These are phyloP conservation scores for Cacatua alba DNA, from an alignment of 2,113 vertebrate genomes.

Conservation along the genomic window DNA sequence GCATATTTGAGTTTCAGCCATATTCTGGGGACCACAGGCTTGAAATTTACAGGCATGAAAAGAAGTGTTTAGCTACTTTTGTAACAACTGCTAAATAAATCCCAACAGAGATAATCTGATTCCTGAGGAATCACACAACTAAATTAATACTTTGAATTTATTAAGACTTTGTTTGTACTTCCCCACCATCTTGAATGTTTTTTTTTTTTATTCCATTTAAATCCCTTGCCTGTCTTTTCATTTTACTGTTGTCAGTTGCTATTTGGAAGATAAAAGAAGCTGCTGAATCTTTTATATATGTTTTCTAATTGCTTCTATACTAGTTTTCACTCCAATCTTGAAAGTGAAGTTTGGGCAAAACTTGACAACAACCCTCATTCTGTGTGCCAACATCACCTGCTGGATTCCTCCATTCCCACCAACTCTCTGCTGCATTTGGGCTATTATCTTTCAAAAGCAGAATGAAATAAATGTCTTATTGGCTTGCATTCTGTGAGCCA, in stretches of 20 bases:
- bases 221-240: background rate
- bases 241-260: background rate
- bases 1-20: background rate
- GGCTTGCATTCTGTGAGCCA: background rate
- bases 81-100: background rate
- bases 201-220: background rate
- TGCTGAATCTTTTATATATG: background rate
- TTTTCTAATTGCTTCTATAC: background rate
- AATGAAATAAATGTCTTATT: background rate
- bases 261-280: background rate
- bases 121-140: background rate
- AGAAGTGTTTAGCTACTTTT: background rate
- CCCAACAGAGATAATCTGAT: background rate
- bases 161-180: background rate
- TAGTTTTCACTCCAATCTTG: background rate
- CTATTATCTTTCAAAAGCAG: background rate
- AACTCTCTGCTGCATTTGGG: background rate
- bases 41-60: background rate
- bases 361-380: background rate
- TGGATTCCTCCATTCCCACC: background rate
- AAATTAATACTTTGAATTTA: background rate
- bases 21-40: accelerated
- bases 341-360: background rate
- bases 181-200: background rate
- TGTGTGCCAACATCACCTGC: background rate